Percentiles rank a stretch among this genome's conserved stretches.
Conservation (phyloP, 1,140 invertebrate genomes). For the Colletes gigas region DNA sequence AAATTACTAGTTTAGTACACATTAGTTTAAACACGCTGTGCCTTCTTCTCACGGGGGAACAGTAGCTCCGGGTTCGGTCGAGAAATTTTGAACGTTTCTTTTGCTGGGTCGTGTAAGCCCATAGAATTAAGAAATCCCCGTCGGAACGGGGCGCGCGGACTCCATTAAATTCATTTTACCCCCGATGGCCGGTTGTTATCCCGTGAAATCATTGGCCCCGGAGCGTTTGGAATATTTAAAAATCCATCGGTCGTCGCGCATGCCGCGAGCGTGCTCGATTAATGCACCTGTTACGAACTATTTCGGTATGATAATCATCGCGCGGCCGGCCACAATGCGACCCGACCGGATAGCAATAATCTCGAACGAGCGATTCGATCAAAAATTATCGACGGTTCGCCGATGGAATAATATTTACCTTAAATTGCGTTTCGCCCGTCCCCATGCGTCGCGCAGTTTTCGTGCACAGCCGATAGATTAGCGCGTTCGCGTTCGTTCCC, state of each 20-base stretch:
- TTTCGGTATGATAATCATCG: conserved; percentile 60
- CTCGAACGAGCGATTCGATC: conserved; percentile 61
- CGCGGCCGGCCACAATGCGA: conserved; percentile 45
- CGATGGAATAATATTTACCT: conserved; percentile 63
- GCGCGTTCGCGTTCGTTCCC: conserved; percentile 17
- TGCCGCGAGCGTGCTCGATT: conserved; percentile 46
- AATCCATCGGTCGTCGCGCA: conserved; percentile 10
- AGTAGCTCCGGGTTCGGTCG: too few species aligned
- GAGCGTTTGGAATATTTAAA: conserved; percentile 11
- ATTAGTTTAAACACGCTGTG: too few species aligned
- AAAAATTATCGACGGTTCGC: conserved; percentile 61
- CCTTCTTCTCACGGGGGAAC: too few species aligned
- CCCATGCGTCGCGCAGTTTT: conserved; percentile 16
- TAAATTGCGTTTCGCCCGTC: conserved; percentile 44
- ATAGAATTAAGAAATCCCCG: background rate
- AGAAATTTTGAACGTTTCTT: too few species aligned
- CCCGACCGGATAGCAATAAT: conserved; percentile 55
- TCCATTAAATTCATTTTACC: background rate
- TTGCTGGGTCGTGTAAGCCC: background rate
- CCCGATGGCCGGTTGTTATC: background rate
- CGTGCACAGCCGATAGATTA: conserved; percentile 51
- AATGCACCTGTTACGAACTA: conserved; percentile 62
- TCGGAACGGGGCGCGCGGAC: too few species aligned
- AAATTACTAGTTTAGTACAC: too few species aligned
- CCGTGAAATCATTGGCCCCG: background rate